Percentiles rank a stretch among this genome's conserved stretches.
Evolutionary conservation across 2,113 vertebrate genomes (phyloP).

Genomic region (Oreochromis tanganicae): DNA sequence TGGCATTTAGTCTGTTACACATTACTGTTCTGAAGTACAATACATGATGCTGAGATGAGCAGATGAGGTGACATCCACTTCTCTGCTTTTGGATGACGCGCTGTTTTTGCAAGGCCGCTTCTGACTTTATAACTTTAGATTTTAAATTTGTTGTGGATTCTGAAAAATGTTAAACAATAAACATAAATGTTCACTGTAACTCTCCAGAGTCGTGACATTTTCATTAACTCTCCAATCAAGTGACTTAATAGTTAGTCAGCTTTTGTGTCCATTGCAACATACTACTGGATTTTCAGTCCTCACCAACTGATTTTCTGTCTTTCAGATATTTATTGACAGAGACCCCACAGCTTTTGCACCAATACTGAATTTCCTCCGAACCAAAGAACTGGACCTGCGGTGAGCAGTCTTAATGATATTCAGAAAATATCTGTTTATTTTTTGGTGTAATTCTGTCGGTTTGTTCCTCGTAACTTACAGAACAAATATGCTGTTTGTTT

Average conservation of each 20-base stretch:
- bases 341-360: constrained; percentile 97
- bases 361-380: constrained; percentile 98
- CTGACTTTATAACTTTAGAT: not conserved
- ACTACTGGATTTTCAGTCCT: not conserved
- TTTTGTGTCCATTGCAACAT: not conserved
- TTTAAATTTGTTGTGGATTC: not conserved
- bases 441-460: not conserved
- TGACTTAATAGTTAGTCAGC: not conserved
- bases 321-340: constrained; percentile 98
- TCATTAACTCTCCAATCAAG: not conserved
- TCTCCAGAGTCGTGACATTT: not conserved
- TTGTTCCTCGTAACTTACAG: not conserved
- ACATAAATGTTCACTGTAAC: not conserved
- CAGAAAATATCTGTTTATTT: not conserved
- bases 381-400: constrained; percentile 95
- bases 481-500: not conserved
- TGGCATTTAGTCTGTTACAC: not conserved
- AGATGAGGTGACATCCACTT: not conserved
- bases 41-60: not conserved
- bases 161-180: not conserved
- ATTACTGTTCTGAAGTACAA: not conserved
- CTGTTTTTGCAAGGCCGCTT: not conserved
- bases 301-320: constrained; percentile 4
- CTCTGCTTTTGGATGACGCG: not conserved
- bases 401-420: constrained; percentile 54